Conservation (phyloP, 2,113 vertebrate genomes). For the Uria aalge region DNA sequence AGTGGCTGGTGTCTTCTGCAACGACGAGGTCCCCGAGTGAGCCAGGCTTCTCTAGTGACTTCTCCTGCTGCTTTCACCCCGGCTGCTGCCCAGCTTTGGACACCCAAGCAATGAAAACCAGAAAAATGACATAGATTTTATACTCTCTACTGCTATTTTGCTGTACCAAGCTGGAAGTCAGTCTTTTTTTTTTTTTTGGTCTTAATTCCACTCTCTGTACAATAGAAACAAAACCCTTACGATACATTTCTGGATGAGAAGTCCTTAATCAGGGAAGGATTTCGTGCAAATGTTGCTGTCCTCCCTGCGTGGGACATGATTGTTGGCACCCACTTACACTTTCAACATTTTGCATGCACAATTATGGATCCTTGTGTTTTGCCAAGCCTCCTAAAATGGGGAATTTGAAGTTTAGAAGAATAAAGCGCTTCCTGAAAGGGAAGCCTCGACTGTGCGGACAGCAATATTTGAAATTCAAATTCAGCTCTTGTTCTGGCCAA, state of each 20-base stretch:
- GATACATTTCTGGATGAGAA: neutral
- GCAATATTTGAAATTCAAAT: neutral
- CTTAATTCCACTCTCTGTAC: neutral
- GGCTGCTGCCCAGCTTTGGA: neutral
- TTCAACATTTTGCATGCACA: neutral
- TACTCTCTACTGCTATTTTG: neutral
- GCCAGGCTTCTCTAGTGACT: neutral
- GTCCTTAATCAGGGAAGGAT: neutral
- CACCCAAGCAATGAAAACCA: neutral
- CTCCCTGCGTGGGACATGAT: accelerated
- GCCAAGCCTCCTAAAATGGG: neutral
- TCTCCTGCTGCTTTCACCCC: neutral
- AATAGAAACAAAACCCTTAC: neutral
- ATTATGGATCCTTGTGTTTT: neutral
- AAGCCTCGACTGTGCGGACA: neutral
- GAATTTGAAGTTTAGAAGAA: neutral
- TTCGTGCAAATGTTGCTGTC: neutral
- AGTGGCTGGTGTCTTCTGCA: neutral
- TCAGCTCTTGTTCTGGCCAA: neutral
- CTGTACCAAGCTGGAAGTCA: neutral
- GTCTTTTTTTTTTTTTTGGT: neutral
- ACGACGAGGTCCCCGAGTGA: accelerated
- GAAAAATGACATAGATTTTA: neutral
- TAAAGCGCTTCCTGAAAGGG: neutral
- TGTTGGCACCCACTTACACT: neutral